Evolutionary conservation across 2,888 invertebrate genomes (phyloP), one percentile per base, ranked within the genome.

Genomic region (Amblyteles armatorius): DNA sequence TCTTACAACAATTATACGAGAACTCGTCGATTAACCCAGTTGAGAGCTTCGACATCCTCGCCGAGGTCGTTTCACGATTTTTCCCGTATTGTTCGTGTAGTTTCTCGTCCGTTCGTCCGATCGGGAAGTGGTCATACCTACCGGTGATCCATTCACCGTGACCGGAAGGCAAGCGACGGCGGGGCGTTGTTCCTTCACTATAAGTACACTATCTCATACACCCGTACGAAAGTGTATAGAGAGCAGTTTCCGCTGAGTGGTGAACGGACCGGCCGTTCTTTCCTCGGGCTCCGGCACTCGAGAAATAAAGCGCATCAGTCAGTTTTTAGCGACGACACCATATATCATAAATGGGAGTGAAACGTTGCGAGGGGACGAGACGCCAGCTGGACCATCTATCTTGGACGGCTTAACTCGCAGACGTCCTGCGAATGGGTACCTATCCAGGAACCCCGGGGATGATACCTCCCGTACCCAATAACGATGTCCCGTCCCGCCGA

Each of bases 291-390:
- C 71, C 44, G 16, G 57, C 19, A 52, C 26, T 22, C 76, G 48
- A 72, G 60, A 78, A 85, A 79, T 86, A 85, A 88, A 89, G 88
- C 88, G 86, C 87, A 88, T 89, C 90, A 89, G 91, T 89, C 90
- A 90, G 87, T 91, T 91, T 91, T 91, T 91, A 90, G 87, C 85
- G 80, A 80, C 81, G 84, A 83, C 79, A 86, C 83, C 89, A 88
- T 91, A 91, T 89, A 91, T 91, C 91, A 91, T 90, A 90, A 89
- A 88, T 84, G 88, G 83, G 86, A 89, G 88, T 88, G 88, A 90
- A 89, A 91, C 86, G 88, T 88, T 88, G 80, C 72, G 74, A 82
- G 85, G 77, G 71, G 76, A 68, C 68, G 67, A 78, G 78, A 69
- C 84, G 87, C 83, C 88, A 87, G 86, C 84, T 87, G 88, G 88